Percentiles rank a stretch among this genome's conserved stretches.
phyloP scores from a whole-genome alignment of 2,888 invertebrate genomes.

The Yponomeuta malinellus region DNA sequence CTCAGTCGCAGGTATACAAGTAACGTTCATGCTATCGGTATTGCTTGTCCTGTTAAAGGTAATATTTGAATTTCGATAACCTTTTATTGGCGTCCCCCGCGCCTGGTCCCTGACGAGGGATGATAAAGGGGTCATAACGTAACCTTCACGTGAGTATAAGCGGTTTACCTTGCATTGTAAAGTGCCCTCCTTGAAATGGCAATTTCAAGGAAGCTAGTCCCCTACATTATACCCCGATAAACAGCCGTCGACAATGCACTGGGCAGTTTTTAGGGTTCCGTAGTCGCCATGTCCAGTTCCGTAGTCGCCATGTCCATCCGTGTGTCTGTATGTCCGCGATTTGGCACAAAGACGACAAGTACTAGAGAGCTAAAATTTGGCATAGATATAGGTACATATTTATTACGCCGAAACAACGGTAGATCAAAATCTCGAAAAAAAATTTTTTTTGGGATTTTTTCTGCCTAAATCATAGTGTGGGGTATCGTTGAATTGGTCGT shows the following conservation, averaged over 20 bases:
- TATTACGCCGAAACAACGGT: no score
- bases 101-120: conserved; percentile 44
- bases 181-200: conserved; percentile 45
- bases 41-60: conserved; percentile 27
- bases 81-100: conserved; percentile 38
- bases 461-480: no score
- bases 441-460: no score
- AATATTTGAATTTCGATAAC: conserved; percentile 35
- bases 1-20: conserved; percentile 8
- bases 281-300: no score
- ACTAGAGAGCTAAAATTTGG: no score
- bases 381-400: no score
- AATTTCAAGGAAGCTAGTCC: conserved; percentile 54
- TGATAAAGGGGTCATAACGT: conserved; percentile 46
- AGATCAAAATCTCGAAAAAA: no score
- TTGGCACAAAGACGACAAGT: no score
- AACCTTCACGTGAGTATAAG: conserved; percentile 54
- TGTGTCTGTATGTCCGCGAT: no score
- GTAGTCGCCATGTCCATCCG: no score
- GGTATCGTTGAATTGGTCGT: no score
- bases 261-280: background rate
- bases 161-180: conserved; percentile 55
- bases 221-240: conserved; percentile 60
- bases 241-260: conserved; percentile 30
- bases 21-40: conserved; percentile 22